A percentile compares a stretch with the other conserved stretches of the same genome.
Evolutionary conservation across 2,888 invertebrate species (phyloP).

Genomic region (Protodeltote pygarga): DNA sequence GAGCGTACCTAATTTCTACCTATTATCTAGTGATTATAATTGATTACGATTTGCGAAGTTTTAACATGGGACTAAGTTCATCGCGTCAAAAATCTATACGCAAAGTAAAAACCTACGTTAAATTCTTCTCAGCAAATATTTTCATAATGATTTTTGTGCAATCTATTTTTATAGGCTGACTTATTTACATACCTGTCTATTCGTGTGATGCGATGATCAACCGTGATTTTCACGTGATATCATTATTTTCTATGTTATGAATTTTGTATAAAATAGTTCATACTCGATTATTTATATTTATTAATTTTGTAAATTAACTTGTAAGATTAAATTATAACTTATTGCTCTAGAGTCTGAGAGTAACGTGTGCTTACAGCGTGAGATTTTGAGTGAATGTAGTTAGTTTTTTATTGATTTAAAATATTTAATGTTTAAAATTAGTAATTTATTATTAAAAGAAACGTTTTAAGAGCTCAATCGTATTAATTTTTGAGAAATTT

Average conservation of each 20-base stretch:
- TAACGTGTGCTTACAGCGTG: slow-evolving; percentile 74
- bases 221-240: slow-evolving; percentile 70
- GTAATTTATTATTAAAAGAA: slow-evolving; percentile 60
- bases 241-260: slow-evolving; percentile 78
- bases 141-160: slow-evolving; percentile 78
- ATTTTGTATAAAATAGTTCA: slow-evolving; percentile 84
- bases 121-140: slow-evolving; percentile 71
- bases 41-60: slow-evolving; percentile 36
- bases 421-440: slow-evolving; percentile 65
- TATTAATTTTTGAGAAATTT: slow-evolving; percentile 51
- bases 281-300: slow-evolving; percentile 82
- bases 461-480: slow-evolving; percentile 45
- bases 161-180: slow-evolving; percentile 83
- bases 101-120: slow-evolving; percentile 45
- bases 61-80: slow-evolving; percentile 39
- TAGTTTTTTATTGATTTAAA: slow-evolving; percentile 73
- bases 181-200: slow-evolving; percentile 67
- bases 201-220: slow-evolving; percentile 57
- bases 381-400: slow-evolving; percentile 78
- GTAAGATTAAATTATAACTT: slow-evolving; percentile 71
- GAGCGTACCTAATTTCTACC: slow-evolving; percentile 45
- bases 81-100: slow-evolving; percentile 28
- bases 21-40: slow-evolving; percentile 29
- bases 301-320: slow-evolving; percentile 79
- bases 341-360: slow-evolving; percentile 73